These are phyloP conservation scores for Tolypeutes matacus DNA, from an alignment of 2,797 vertebrate genomes.

Conservation along the genomic window DNA sequence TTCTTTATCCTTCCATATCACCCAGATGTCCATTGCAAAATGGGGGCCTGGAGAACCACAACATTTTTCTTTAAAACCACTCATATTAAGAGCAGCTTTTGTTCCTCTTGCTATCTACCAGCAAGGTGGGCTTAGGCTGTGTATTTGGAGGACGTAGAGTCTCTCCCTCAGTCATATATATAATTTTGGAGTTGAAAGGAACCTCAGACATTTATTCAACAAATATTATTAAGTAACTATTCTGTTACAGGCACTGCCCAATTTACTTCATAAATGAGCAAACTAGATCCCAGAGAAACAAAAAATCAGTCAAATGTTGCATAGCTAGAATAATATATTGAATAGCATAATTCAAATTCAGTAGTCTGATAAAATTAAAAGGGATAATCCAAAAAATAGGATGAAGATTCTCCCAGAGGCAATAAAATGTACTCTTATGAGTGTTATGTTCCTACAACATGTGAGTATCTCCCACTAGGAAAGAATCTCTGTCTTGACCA, in stretches of 20 bases:
- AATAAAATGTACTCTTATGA: not conserved
- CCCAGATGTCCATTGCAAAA: constrained; percentile 67
- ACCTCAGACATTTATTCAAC: not conserved
- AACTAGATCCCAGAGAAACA: constrained; percentile 6
- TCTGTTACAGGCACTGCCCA: not conserved
- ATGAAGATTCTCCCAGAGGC: not conserved
- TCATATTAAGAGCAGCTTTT: constrained; percentile 18
- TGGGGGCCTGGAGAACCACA: constrained; percentile 63
- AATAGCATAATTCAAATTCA: not conserved
- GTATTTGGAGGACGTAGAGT: not conserved
- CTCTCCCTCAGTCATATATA: not conserved
- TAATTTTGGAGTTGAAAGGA: not conserved
- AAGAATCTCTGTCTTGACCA: not conserved
- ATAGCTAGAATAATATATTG: no score
- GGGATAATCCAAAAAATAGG: not conserved
- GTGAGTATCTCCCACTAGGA: not conserved
- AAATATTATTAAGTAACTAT: not conserved
- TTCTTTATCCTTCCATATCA: constrained; percentile 40
- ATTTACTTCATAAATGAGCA: not conserved
- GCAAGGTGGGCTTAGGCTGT: not conserved
- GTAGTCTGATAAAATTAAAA: constrained; percentile 1
- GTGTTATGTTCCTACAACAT: not conserved
- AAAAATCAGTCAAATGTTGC: not conserved
- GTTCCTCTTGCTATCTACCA: not conserved
- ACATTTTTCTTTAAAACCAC: constrained; percentile 52